Percentiles rank a stretch among this genome's conserved stretches.
Evolutionary conservation across 37 sponge, comb jelly and placozoan species (phyloP).

Genomic region (Ianthella basta): DNA sequence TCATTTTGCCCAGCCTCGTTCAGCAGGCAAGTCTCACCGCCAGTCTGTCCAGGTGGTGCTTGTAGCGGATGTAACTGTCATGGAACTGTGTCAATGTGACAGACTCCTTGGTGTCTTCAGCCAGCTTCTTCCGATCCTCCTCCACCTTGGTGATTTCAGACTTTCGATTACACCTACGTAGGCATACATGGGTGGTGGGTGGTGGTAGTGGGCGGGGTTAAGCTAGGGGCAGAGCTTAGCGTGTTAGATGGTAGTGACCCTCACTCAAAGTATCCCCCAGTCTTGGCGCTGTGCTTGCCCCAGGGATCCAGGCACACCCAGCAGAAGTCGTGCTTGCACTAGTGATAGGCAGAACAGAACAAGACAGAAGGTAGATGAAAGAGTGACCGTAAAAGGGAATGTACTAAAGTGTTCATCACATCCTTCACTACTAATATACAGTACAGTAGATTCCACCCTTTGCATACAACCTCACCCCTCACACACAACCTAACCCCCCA

Average conservation of each 20-base stretch:
- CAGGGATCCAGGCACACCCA: constrained; percentile 92
- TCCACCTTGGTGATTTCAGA: constrained; percentile 57
- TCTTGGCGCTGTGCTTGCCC: constrained; percentile 79
- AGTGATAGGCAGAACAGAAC: not conserved
- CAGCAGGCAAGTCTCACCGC: constrained; percentile 12
- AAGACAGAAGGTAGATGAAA: not conserved
- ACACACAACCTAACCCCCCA: too few species aligned
- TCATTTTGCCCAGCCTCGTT: too few species aligned
- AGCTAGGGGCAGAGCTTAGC: not conserved
- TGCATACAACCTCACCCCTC: too few species aligned
- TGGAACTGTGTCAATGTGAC: constrained; percentile 48
- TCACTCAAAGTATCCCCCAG: constrained; percentile 90
- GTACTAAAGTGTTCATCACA: too few species aligned
- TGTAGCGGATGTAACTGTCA: constrained; percentile 60
- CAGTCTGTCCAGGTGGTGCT: constrained; percentile 51
- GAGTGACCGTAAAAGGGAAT: too few species aligned
- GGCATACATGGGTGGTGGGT: not conserved
- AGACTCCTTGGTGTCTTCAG: constrained; percentile 51
- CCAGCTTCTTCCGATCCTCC: constrained; percentile 43
- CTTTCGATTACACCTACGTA: constrained; percentile 73
- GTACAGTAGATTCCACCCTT: too few species aligned
- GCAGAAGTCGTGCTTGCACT: constrained; percentile 93
- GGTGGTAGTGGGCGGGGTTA: not conserved
- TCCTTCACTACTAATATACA: too few species aligned
- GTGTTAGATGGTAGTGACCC: not conserved